phyloP scores from a whole-genome alignment of 2,797 vertebrate genomes.

The Hippopotamyrus pictus region DNA sequence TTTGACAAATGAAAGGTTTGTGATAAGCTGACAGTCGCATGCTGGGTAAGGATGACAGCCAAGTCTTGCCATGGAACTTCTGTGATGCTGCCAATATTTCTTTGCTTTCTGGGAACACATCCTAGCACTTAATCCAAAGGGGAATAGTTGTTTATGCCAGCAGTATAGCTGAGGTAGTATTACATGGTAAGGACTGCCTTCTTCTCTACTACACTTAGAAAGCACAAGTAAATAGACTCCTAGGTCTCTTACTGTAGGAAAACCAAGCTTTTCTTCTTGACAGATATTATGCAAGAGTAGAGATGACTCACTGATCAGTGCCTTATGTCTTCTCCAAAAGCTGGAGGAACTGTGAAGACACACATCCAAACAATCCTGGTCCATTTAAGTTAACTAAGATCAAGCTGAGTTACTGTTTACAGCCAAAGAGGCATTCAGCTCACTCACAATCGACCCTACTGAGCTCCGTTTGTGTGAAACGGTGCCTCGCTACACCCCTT shows the following conservation, averaged over 20 bases:
- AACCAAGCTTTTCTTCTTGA: background rate
- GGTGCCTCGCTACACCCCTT: background rate
- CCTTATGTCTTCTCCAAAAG: background rate
- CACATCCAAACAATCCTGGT: background rate
- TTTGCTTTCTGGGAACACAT: slow-evolving; percentile 32
- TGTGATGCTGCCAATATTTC: slow-evolving; percentile 32
- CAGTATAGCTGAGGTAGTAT: slow-evolving; percentile 6
- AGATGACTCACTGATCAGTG: background rate
- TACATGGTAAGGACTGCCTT: background rate
- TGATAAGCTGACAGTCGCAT: background rate
- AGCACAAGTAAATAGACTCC: background rate
- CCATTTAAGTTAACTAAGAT: background rate
- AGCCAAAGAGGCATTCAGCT: background rate
- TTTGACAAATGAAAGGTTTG: background rate
- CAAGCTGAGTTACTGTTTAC: background rate
- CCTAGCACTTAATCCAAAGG: slow-evolving; percentile 25
- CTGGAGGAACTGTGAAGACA: background rate
- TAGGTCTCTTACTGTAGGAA: background rate
- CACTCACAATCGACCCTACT: background rate
- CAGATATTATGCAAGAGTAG: background rate
- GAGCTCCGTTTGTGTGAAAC: background rate
- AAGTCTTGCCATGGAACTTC: slow-evolving; percentile 19
- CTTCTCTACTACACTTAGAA: background rate
- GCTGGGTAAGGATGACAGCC: slow-evolving; percentile 12
- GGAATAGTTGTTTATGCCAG: slow-evolving; percentile 36